Base-by-base conservation (phyloP, 2,797 vertebrate species). In the Malacoraja senta region DNA sequence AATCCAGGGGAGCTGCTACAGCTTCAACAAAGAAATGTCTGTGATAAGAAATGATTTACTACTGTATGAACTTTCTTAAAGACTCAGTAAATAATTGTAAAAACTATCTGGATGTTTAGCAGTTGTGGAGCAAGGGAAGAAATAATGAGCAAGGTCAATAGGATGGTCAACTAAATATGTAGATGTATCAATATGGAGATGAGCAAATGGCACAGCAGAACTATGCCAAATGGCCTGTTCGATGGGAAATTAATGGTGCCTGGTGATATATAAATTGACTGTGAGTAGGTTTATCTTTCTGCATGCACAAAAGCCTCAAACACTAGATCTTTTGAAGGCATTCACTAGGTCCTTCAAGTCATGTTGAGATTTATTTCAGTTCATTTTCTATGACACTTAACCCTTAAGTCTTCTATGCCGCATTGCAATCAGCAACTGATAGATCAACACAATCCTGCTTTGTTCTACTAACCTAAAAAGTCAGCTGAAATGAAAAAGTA, bases 351-450 rank as follows among this genome's bases (percentile, higher is more conserved):
- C 29, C 13, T 88, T 88, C 83, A 61, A 88, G n/a, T 26, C n/a
- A n/a, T 88, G 58, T 65, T 3, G 29, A 32, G 29, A 32, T 88
- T 88, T 65, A 1, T 88, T 88, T 21, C 83, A 88, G 58, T 19
- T 88, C 83, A 35, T 88, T n/a, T 88, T 65, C 83, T 65, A 24
- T 65, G 63, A 65, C 32, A 88, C 6, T 88, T 88, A 88, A 88
- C 83, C 58, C n/a, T 65, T 65, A 88, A 88, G 29, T 32, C 32
- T 19, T 63, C 83, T 21, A 63, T 88, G 15, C 19, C 1, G 8
- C 2, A 65, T 13, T 32, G 15, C 8, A 24, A 68, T 68, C 32
- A 88, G 35, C n/a, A 88, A 9, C 63, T 68, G n/a, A 88, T 21
- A 19, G 61, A 68, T 88, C 32, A 32, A 68, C 63, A 35, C 63